Conservation (phyloP, 2,888 invertebrate species). For the Dryocosmus kuriphilus region DNA sequence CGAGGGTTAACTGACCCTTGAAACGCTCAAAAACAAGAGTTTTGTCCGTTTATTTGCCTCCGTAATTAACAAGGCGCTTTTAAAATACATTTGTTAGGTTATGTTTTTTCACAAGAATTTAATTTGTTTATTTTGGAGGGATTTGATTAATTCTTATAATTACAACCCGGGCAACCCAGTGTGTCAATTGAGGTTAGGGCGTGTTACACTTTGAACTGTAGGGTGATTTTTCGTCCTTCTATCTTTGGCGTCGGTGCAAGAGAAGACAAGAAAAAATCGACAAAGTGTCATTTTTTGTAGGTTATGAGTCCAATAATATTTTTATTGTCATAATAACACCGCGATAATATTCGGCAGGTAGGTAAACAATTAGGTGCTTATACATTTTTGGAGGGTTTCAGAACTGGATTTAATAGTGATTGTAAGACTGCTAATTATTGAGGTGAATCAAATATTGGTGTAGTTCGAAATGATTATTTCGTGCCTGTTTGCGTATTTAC, state of each 20-base stretch:
- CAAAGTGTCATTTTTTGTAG: slow-evolving; percentile 36
- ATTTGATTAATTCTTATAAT: not conserved
- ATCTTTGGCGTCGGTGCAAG: slow-evolving; percentile 24
- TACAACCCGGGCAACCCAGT: not conserved
- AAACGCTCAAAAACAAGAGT: not conserved
- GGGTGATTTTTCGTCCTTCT: slow-evolving; percentile 27
- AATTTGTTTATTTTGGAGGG: not conserved
- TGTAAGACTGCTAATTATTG: not conserved
- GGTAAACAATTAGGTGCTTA: not conserved
- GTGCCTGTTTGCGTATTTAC: no score
- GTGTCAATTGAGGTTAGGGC: slow-evolving; percentile 16
- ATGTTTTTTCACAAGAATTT: not conserved
- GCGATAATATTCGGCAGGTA: not conserved
- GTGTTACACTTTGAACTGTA: slow-evolving; percentile 6
- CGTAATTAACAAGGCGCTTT: not conserved
- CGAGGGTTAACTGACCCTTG: not conserved
- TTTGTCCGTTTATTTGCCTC: not conserved
- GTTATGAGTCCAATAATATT: slow-evolving; percentile 38
- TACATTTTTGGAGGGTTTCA: not conserved
- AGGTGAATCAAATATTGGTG: not conserved
- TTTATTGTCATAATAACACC: slow-evolving; percentile 22
- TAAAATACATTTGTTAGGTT: not conserved
- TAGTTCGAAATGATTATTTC: not conserved
- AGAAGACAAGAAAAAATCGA: slow-evolving; percentile 33
- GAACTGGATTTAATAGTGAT: not conserved